phyloP scores from a whole-genome alignment of 2,113 vertebrate genomes.

The Menura novaehollandiae region DNA sequence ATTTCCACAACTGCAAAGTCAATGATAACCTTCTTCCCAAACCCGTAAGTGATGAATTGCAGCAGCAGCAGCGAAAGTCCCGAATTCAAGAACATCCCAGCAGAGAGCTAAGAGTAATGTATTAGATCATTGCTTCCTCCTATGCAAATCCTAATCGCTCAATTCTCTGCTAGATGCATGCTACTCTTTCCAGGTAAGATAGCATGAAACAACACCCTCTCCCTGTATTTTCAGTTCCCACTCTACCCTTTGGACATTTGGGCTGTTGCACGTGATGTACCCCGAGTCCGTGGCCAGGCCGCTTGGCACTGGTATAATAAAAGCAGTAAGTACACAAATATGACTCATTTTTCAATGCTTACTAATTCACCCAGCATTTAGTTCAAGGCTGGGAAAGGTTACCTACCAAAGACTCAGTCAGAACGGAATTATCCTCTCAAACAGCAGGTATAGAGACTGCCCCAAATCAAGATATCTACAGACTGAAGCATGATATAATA shows the following conservation, averaged over 20 bases:
- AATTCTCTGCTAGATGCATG: not conserved
- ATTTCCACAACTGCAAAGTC: not conserved
- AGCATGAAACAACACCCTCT: not conserved
- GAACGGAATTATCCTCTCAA: not conserved
- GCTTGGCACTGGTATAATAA: not conserved
- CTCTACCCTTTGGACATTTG: not conserved
- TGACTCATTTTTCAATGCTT: not conserved
- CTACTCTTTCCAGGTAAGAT: not conserved
- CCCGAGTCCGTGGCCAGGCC: not conserved
- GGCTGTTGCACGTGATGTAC: not conserved
- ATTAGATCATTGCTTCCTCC: not conserved
- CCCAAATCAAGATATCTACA: fast-evolving
- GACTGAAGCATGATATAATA: not conserved
- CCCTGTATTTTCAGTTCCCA: not conserved
- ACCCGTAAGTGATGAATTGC: not conserved
- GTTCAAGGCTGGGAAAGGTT: not conserved
- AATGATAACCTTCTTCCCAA: not conserved
- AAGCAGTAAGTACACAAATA: not conserved
- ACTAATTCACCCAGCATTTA: not conserved
- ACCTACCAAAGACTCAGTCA: not conserved
- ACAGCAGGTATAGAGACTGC: not conserved
- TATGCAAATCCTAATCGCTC: not conserved
- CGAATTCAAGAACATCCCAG: not conserved
- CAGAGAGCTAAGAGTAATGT: not conserved
- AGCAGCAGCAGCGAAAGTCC: not conserved